These are phyloP conservation scores for Melanophora roralis DNA, from an alignment of 2,888 invertebrate species.

Conservation along the genomic window DNA sequence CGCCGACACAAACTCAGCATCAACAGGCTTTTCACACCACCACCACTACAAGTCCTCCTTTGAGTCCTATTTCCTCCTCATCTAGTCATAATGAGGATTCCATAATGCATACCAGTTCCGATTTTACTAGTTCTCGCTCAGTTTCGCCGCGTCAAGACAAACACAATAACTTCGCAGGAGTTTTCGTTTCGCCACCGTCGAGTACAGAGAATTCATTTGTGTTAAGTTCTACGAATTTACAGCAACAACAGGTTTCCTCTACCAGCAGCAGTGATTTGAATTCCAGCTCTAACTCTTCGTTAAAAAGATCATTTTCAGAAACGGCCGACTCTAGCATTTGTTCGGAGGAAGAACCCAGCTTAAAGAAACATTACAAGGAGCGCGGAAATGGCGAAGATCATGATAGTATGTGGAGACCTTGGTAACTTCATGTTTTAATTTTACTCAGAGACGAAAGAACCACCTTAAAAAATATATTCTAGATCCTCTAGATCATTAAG, in stretches of 20 bases:
- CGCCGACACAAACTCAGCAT: constrained; percentile 15
- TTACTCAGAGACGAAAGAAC: no score
- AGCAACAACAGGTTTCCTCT: constrained; percentile 73
- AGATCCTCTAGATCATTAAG: no score
- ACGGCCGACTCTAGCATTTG: constrained; percentile 71
- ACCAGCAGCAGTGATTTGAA: constrained; percentile 65
- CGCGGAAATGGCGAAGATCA: constrained; percentile 69
- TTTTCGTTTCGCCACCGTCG: constrained; percentile 79
- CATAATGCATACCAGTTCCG: constrained; percentile 77
- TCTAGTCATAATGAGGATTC: constrained; percentile 81
- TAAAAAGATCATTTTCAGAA: constrained; percentile 67
- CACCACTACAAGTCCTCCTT: constrained; percentile 80
- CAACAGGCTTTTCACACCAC: constrained; percentile 58
- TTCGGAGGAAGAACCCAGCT: constrained; percentile 67
- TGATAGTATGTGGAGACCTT: constrained; percentile 80
- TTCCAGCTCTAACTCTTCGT: constrained; percentile 49
- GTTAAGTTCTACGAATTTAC: constrained; percentile 71
- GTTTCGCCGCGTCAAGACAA: constrained; percentile 78
- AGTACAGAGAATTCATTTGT: constrained; percentile 79
- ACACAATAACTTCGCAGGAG: constrained; percentile 70
- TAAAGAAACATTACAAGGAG: constrained; percentile 66
- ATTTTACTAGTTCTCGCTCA: constrained; percentile 77
- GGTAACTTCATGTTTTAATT: constrained; percentile 71
- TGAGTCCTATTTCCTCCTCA: constrained; percentile 83
- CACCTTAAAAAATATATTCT: no score